phyloP scores from a whole-genome alignment of 2,888 invertebrate genomes.

The Hypomecis atomaria region DNA sequence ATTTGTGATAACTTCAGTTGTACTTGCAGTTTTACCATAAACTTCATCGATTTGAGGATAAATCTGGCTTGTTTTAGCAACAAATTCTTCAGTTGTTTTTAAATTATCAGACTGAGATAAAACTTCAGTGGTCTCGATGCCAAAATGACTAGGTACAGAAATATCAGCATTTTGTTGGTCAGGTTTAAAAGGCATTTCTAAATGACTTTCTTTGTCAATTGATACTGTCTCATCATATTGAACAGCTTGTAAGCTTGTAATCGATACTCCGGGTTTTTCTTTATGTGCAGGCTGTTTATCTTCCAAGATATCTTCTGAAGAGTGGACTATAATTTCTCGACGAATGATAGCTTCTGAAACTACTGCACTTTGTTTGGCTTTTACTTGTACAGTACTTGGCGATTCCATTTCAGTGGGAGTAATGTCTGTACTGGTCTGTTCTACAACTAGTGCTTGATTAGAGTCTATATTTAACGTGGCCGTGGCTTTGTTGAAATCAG shows the following conservation, averaged over 20 bases:
- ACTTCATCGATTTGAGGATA: conserved; percentile 65
- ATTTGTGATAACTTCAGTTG: conserved; percentile 67
- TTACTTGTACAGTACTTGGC: conserved; percentile 55
- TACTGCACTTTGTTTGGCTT: conserved; percentile 67
- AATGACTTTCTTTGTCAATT: conserved; percentile 84
- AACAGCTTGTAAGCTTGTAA: conserved; percentile 82
- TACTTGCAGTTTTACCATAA: conserved; percentile 72
- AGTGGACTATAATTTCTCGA: conserved; percentile 81
- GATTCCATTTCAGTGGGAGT: conserved; percentile 66
- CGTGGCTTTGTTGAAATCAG: conserved; percentile 48
- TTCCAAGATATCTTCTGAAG: conserved; percentile 69
- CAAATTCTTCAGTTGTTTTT: conserved; percentile 65
- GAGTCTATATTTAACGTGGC: conserved; percentile 62
- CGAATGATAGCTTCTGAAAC: conserved; percentile 85
- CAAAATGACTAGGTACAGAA: conserved; percentile 73
- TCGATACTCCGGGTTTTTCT: conserved; percentile 72
- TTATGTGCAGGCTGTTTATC: conserved; percentile 45
- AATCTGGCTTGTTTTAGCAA: conserved; percentile 65
- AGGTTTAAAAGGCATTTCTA: conserved; percentile 65
- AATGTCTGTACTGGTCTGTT: conserved; percentile 78
- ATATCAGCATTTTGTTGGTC: conserved; percentile 72
- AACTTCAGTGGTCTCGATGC: conserved; percentile 83
- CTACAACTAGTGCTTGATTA: conserved; percentile 78
- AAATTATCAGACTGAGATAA: conserved; percentile 82
- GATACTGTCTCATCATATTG: conserved; percentile 82